These are phyloP conservation scores for Meloidogyne exigua DNA, from an alignment of 1,140 invertebrate genomes.

Conservation along the genomic window DNA sequence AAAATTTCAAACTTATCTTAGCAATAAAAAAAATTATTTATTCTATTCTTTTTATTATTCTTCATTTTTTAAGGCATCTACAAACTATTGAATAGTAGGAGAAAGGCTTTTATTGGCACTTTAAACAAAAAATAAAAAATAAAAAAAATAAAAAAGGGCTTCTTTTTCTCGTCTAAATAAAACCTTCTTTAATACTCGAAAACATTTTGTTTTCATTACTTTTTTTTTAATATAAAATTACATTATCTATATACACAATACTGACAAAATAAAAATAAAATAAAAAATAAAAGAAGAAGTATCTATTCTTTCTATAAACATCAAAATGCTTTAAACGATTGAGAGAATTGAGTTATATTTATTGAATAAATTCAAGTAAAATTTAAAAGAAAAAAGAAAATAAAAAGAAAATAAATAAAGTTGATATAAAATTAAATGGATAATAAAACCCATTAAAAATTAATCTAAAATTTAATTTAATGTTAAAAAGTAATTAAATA, in stretches of 20 bases:
- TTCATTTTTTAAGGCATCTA: neutral
- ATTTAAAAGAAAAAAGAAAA: neutral
- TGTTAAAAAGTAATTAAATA: no score
- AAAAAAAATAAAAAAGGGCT: neutral
- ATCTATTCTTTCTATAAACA: neutral
- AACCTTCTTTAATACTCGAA: neutral
- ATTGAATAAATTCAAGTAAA: neutral
- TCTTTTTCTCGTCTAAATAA: neutral
- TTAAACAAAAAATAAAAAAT: no score
- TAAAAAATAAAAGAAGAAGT: no score
- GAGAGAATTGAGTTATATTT: neutral
- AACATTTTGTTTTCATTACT: no score
- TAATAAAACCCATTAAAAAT: no score
- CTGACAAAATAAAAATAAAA: no score
- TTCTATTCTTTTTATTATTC: neutral
- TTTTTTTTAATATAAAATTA: no score
- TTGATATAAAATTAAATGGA: neutral
- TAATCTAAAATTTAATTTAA: no score
- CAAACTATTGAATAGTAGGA: no score
- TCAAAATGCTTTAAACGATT: neutral
- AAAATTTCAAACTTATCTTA: neutral
- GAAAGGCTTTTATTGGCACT: neutral
- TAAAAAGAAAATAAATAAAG: neutral
- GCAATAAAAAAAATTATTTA: neutral
- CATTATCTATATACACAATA: no score